Evolutionary conservation across 2,888 invertebrate species (phyloP).

Genomic region (Lacanobia oleracea): DNA sequence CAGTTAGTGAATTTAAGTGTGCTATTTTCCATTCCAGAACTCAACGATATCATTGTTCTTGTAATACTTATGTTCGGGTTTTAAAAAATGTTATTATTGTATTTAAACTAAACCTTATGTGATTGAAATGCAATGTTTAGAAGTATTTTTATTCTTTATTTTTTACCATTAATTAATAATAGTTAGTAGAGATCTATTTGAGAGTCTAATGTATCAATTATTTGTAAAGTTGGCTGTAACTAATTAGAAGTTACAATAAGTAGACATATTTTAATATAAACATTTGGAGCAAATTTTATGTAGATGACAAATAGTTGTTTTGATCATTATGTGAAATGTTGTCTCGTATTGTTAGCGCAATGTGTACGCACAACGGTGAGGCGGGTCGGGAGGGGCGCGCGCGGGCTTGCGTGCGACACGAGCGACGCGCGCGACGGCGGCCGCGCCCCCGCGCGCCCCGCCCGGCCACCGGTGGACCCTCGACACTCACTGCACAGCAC

Average conservation of each 20-base stretch:
- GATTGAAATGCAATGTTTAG: constrained; percentile 91
- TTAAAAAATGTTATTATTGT: constrained; percentile 90
- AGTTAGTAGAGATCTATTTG: constrained; percentile 91
- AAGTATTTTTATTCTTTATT: constrained; percentile 91
- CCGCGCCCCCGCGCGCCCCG: constrained; percentile 53
- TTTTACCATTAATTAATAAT: constrained; percentile 90
- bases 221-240: constrained; percentile 91
- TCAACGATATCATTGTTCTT: constrained; percentile 90
- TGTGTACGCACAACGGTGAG: constrained; percentile 88
- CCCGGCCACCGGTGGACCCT: constrained; percentile 74
- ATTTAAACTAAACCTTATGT: constrained; percentile 91
- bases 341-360: constrained; percentile 88
- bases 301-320: constrained; percentile 90
- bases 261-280: constrained; percentile 91
- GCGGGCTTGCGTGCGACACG: constrained; percentile 19
- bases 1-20: constrained; percentile 91
- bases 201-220: constrained; percentile 91
- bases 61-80: constrained; percentile 90
- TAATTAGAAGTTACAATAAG: constrained; percentile 90
- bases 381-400: constrained; percentile 68
- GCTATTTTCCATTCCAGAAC: constrained; percentile 91
- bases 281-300: constrained; percentile 91
- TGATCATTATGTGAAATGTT: constrained; percentile 90
- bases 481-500: constrained; percentile 88
- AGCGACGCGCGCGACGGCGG: constrained; percentile 5